Evolutionary conservation across 1,140 invertebrate species (phyloP).

Genomic region (Hestina assimilis): DNA sequence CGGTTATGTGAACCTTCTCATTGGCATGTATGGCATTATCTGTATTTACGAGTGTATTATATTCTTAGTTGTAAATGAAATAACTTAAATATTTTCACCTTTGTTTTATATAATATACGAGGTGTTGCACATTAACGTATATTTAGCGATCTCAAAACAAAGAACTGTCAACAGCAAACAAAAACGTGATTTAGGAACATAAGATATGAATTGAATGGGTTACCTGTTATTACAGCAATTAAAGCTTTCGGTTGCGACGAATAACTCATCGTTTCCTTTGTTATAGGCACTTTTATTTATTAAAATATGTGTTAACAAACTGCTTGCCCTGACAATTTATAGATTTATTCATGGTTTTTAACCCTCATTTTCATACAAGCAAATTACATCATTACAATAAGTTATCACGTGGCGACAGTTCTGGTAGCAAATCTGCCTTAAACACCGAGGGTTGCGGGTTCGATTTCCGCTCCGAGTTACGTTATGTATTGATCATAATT

Average conservation of each 20-base stretch:
- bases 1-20: too few species aligned
- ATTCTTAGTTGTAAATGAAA: neutral
- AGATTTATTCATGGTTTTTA: neutral
- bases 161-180: slow-evolving; percentile 60
- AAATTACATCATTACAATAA: too few species aligned
- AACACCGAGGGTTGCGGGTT: too few species aligned
- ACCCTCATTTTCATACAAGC: too few species aligned
- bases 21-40: too few species aligned
- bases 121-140: slow-evolving; percentile 26
- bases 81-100: slow-evolving; percentile 10
- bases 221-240: slow-evolving; percentile 42
- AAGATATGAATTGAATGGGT: slow-evolving; percentile 38
- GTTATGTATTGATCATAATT: too few species aligned
- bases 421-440: too few species aligned
- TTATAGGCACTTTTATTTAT: slow-evolving; percentile 1
- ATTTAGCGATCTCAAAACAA: slow-evolving; percentile 47
- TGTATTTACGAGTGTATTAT: too few species aligned
- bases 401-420: too few species aligned
- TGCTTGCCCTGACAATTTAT: neutral
- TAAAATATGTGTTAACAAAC: neutral
- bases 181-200: slow-evolving; percentile 66
- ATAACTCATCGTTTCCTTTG: slow-evolving; percentile 38
- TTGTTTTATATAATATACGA: slow-evolving; percentile 16
- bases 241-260: slow-evolving; percentile 31
- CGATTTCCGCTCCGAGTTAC: too few species aligned